Percentiles rank a stretch among this genome's conserved stretches.
These are phyloP conservation scores for Danio rerio DNA, from an alignment of 2,113 vertebrate species.

Conservation along the genomic window GRCz12tu NC_133197.1:39087001-39087500, in stretches of 20 bases:
- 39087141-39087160: not conserved
- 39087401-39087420: no score
- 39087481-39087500: no score
- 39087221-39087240: not conserved
- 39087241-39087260: not conserved
- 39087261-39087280: not conserved
- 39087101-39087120: constrained; percentile 98
- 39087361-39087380: not conserved
- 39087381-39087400: not conserved
- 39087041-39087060: constrained; percentile 93
- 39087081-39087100: constrained; percentile 94
- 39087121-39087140: constrained; percentile 89
- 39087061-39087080: constrained; percentile 97
- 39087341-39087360: not conserved
- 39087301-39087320: not conserved
- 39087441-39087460: no score
- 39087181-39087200: not conserved
- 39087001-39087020: constrained; percentile 94
- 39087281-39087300: not conserved
- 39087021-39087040: constrained; percentile 89
- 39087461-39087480: no score
- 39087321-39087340: not conserved
- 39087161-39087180: not conserved
- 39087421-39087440: no score
- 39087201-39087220: constrained; percentile 6